A percentile compares a stretch with the other conserved stretches of the same genome.
Evolutionary conservation across 2,113 vertebrate genomes (phyloP).

Genomic region (Hipposideros armiger): DNA sequence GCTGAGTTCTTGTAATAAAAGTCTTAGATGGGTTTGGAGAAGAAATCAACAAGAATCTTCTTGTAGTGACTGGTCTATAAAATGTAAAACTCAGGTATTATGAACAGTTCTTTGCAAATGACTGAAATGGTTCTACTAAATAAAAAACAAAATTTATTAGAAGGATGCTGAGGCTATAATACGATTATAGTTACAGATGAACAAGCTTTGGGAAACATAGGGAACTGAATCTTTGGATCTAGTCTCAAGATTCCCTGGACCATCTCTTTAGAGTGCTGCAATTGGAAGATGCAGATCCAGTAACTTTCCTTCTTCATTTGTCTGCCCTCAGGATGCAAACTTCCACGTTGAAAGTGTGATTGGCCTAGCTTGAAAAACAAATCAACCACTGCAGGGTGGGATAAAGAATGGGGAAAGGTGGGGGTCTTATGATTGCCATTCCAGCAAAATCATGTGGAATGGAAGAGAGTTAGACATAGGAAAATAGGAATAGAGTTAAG

Average conservation of each 20-base stretch:
- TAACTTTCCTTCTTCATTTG: not conserved
- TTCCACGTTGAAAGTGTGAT: not conserved
- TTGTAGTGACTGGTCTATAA: not conserved
- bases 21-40: not conserved
- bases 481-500: too few species aligned
- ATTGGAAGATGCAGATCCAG: not conserved
- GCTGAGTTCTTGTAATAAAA: not conserved
- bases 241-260: not conserved
- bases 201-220: not conserved
- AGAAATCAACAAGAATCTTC: constrained; percentile 3
- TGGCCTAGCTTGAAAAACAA: not conserved
- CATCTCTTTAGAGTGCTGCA: not conserved
- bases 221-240: not conserved
- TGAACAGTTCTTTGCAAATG: not conserved
- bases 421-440: not conserved
- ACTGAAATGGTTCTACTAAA: not conserved
- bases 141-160: not conserved
- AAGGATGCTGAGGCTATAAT: not conserved
- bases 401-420: not conserved
- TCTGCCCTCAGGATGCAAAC: not conserved
- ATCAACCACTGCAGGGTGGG: not conserved
- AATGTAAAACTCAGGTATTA: not conserved
- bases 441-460: not conserved
- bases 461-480: not conserved
- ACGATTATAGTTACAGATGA: not conserved